These are phyloP conservation scores for Episyrphus balteatus DNA, from an alignment of 1,140 invertebrate species.

Conservation along the genomic window DNA sequence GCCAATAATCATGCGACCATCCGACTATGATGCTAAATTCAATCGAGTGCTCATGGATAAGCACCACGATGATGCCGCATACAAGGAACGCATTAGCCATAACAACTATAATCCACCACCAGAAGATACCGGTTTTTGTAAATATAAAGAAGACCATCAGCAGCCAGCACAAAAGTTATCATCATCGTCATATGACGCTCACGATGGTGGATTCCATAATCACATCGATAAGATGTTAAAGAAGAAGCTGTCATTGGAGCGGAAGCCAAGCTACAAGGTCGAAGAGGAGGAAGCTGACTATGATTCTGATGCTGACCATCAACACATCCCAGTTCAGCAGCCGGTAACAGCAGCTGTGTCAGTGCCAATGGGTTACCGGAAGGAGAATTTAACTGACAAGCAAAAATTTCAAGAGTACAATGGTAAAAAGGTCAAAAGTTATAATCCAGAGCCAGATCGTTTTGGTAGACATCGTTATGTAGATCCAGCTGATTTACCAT, in stretches of 20 bases:
- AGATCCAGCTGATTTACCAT: slow-evolving; percentile 25
- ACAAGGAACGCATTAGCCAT: not conserved
- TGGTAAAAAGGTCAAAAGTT: slow-evolving; percentile 22
- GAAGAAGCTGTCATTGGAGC: slow-evolving; percentile 21
- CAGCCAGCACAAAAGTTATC: slow-evolving; percentile 3
- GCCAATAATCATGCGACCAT: slow-evolving; percentile 29
- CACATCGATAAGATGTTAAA: slow-evolving; percentile 30
- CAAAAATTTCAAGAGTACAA: slow-evolving; percentile 32
- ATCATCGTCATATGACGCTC: slow-evolving; percentile 5
- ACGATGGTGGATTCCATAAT: slow-evolving; percentile 28
- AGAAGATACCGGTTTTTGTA: not conserved
- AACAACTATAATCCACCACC: no score
- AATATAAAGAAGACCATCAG: slow-evolving; percentile 18
- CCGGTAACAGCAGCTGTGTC: not conserved
- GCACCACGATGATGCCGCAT: not conserved
- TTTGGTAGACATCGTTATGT: slow-evolving; percentile 24
- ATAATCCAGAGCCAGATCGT: slow-evolving; percentile 23
- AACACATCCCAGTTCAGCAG: slow-evolving; percentile 4
- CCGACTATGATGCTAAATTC: slow-evolving; percentile 34
- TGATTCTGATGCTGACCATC: slow-evolving; percentile 7
- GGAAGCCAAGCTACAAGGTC: slow-evolving; percentile 11
- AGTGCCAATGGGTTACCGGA: slow-evolving; percentile 15
- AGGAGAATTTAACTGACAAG: slow-evolving; percentile 32
- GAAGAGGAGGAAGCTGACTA: slow-evolving; percentile 7
- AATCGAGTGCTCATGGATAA: slow-evolving; percentile 19